Conservation (phyloP, 2,113 vertebrate species). For the Phasianus colchicus region DNA sequence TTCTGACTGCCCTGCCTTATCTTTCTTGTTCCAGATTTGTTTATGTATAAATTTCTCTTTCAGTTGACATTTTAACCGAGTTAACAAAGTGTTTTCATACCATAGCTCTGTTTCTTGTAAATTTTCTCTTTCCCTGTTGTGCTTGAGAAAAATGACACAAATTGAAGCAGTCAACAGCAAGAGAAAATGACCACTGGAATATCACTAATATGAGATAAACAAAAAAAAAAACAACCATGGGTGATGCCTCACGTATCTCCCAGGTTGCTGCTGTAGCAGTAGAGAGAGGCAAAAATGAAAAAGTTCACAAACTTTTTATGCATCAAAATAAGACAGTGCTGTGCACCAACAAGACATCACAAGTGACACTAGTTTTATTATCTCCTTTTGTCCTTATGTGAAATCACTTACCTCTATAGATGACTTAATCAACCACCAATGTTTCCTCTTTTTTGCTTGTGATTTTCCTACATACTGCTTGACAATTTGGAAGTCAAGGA, state of each 20-base stretch:
- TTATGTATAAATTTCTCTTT: neutral
- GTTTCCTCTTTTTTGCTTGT: neutral
- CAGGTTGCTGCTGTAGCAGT: neutral
- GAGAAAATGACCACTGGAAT: fast-evolving
- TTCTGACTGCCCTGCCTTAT: neutral
- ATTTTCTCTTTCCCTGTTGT: neutral
- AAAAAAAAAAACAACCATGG: neutral
- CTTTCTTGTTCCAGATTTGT: neutral
- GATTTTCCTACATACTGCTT: neutral
- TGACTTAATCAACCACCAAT: fast-evolving
- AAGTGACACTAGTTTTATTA: neutral
- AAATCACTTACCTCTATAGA: neutral
- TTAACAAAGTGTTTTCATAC: neutral
- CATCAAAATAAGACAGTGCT: neutral
- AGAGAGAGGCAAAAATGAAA: neutral
- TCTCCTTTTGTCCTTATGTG: neutral
- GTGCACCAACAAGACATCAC: neutral
- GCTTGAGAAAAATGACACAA: neutral
- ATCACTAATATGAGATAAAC: neutral
- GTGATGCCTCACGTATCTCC: neutral
- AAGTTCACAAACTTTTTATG: neutral
- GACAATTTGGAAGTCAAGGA: neutral
- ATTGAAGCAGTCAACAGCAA: neutral
- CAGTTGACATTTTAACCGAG: neutral
- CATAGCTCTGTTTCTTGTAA: neutral